Evolutionary conservation across 1,140 invertebrate species (phyloP).

Genomic region (Centruroides sculpturatus): DNA sequence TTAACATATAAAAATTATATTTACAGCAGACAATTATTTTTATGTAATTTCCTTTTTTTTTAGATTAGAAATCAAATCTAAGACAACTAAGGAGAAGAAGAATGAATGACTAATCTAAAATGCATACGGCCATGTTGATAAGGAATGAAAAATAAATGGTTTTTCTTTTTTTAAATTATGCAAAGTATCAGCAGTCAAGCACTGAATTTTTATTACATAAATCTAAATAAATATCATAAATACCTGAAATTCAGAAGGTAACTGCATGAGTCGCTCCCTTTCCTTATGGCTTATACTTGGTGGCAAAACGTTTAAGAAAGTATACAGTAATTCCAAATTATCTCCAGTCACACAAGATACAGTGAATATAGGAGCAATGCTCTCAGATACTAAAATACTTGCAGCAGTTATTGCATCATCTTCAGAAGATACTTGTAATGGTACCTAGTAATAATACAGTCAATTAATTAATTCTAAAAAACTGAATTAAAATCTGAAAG

Average conservation of each 20-base stretch:
- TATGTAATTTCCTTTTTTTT: too few relatives aligned
- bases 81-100: too few relatives aligned
- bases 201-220: not conserved
- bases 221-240: not conserved
- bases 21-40: too few relatives aligned
- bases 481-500: too few relatives aligned
- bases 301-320: constrained; percentile 57
- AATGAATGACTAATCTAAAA: too few relatives aligned
- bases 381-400: constrained; percentile 41
- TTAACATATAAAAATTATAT: too few relatives aligned
- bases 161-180: too few relatives aligned
- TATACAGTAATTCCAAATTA: constrained; percentile 61
- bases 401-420: constrained; percentile 57
- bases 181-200: too few relatives aligned
- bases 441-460: constrained; percentile 18
- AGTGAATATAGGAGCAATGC: constrained; percentile 72
- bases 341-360: constrained; percentile 89
- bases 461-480: too few relatives aligned
- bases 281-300: constrained; percentile 51
- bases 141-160: too few relatives aligned
- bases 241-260: constrained; percentile 33
- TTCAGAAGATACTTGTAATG: constrained; percentile 46
- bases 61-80: too few relatives aligned
- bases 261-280: constrained; percentile 50
- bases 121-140: too few relatives aligned